Conservation (phyloP, 2,113 vertebrate genomes). For the Pseudorhombus dupliciocellatus region DNA sequence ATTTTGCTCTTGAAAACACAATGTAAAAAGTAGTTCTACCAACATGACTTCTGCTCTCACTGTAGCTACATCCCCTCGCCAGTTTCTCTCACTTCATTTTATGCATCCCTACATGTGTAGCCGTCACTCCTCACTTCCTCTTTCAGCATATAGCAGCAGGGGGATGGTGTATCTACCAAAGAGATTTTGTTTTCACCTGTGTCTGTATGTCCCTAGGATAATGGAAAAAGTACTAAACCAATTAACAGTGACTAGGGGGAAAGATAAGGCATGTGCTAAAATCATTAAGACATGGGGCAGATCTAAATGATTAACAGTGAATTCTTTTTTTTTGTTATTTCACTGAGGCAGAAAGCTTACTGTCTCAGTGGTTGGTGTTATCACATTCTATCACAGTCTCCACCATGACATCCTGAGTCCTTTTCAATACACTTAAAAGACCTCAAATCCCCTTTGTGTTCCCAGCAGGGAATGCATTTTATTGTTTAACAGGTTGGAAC, state of each 20-base stretch:
- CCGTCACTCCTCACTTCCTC: not conserved
- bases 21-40: not conserved
- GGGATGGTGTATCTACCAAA: not conserved
- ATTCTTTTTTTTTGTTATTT: not conserved
- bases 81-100: not conserved
- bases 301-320: not conserved
- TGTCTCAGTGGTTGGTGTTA: not conserved
- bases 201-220: not conserved
- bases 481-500: conserved; percentile 33
- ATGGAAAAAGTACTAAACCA: not conserved
- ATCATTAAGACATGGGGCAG: not conserved
- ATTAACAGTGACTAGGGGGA: not conserved
- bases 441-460: not conserved
- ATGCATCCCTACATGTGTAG: not conserved
- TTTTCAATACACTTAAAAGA: conserved; percentile 12
- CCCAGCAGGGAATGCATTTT: conserved; percentile 22
- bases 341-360: not conserved
- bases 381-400: not conserved
- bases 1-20: not conserved
- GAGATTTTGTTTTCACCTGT: not conserved
- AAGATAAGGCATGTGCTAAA: not conserved
- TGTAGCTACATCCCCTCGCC: not conserved
- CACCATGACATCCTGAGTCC: not conserved
- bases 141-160: not conserved
- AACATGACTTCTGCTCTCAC: not conserved